phyloP scores from a whole-genome alignment of 2,888 invertebrate genomes.

The Theristus sp. region DNA sequence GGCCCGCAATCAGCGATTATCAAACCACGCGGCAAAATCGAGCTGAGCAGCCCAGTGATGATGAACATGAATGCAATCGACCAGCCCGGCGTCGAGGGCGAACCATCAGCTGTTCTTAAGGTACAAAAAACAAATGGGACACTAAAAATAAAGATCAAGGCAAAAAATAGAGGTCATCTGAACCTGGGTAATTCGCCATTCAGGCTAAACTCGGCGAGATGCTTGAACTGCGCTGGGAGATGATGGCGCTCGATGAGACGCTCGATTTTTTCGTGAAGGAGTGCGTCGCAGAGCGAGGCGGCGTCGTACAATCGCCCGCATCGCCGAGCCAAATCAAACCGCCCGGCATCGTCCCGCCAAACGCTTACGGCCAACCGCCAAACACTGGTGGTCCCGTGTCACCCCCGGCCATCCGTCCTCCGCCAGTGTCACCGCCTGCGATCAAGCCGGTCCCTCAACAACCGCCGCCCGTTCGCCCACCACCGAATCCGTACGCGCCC shows the following conservation, averaged over 20 bases:
- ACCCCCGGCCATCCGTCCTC: not conserved
- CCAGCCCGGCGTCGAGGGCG: constrained; percentile 3
- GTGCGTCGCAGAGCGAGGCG: constrained; percentile 24
- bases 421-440: not conserved
- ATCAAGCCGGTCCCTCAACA: not conserved
- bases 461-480: not conserved
- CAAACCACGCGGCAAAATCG: constrained; percentile 27
- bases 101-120: not conserved
- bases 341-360: not conserved
- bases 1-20: constrained; percentile 26
- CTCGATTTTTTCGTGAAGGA: constrained; percentile 28
- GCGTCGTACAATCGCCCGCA: constrained; percentile 1
- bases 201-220: constrained; percentile 28
- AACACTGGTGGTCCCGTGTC: constrained; percentile 8
- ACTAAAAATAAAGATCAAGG: not conserved
- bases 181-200: not conserved
- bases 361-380: no score
- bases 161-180: not conserved
- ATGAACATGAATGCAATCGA: constrained; percentile 22
- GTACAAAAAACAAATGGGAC: not conserved
- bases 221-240: constrained; percentile 27
- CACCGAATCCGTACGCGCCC: not conserved
- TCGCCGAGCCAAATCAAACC: no score
- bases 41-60: constrained; percentile 26
- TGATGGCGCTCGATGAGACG: constrained; percentile 29